Evolutionary conservation across 2,888 invertebrate genomes (phyloP).

Genomic region (Stenchaetothrips biformis): DNA sequence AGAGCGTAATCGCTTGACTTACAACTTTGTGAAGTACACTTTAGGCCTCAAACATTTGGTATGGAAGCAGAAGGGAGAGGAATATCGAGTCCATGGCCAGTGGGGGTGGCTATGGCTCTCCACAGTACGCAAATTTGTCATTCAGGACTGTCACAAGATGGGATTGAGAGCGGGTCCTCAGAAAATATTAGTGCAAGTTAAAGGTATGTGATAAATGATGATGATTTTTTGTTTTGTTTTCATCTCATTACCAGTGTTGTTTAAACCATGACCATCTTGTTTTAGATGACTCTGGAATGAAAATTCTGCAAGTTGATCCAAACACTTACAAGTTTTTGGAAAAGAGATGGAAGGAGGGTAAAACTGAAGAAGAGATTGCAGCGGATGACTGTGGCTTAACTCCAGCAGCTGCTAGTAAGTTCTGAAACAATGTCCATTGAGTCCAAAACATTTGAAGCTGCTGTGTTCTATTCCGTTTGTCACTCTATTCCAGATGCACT

Average conservation of each 20-base stretch:
- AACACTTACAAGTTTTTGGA: slow-evolving; percentile 68
- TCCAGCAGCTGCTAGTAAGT: slow-evolving; percentile 4
- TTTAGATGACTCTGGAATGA: slow-evolving; percentile 59
- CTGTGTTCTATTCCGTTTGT: slow-evolving; percentile 29
- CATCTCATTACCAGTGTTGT: not conserved
- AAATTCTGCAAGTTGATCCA: slow-evolving; percentile 74
- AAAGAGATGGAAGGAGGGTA: slow-evolving; percentile 47
- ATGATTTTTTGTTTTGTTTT: slow-evolving; percentile 21
- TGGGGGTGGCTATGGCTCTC: slow-evolving; percentile 98
- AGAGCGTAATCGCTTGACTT: slow-evolving; percentile 72
- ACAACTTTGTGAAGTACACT: slow-evolving; percentile 89
- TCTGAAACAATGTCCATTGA: slow-evolving; percentile 29
- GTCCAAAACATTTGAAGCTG: not conserved
- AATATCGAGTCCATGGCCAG: slow-evolving; percentile 91
- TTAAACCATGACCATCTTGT: slow-evolving; percentile 26
- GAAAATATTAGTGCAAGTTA: slow-evolving; percentile 72
- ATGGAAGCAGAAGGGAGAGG: slow-evolving; percentile 98
- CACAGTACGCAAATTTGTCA: slow-evolving; percentile 59
- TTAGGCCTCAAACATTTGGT: slow-evolving; percentile 89
- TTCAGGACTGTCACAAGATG: slow-evolving; percentile 50
- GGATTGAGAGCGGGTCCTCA: slow-evolving; percentile 65
- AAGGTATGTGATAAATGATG: slow-evolving; percentile 40
- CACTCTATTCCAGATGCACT: slow-evolving; percentile 34
- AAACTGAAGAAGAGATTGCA: slow-evolving; percentile 38
- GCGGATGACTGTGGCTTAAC: slow-evolving; percentile 31